Conservation (phyloP, 2,113 vertebrate genomes). For the Lipophrys pholis region DNA sequence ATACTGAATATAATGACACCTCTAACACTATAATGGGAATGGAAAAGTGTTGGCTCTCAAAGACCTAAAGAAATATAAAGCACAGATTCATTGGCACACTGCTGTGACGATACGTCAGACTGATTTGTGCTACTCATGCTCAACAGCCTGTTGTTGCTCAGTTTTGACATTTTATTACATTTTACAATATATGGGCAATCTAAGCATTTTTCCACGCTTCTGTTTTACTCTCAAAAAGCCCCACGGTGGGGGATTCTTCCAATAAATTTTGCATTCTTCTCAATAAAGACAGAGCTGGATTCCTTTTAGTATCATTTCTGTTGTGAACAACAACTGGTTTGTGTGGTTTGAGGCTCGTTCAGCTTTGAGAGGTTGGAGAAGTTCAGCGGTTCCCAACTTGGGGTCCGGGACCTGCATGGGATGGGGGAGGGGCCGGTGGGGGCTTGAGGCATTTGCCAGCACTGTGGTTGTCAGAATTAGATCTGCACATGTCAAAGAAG, state of each 20-base stretch:
- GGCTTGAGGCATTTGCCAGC: too few relatives aligned
- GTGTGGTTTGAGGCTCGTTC: neutral
- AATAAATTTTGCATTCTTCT: neutral
- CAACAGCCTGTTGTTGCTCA: neutral
- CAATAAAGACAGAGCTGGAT: neutral
- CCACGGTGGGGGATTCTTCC: neutral
- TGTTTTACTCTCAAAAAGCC: neutral
- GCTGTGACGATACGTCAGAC: neutral
- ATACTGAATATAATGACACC: too few relatives aligned
- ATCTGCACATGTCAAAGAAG: too few relatives aligned
- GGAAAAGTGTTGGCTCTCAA: too few relatives aligned
- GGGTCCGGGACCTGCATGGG: too few relatives aligned
- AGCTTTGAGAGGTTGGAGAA: neutral
- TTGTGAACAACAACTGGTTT: neutral
- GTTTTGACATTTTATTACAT: neutral
- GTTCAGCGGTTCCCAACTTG: too few relatives aligned
- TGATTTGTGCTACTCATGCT: neutral
- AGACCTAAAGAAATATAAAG: neutral
- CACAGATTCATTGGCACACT: neutral
- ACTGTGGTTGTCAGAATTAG: too few relatives aligned
- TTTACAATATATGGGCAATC: neutral
- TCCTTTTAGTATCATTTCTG: neutral
- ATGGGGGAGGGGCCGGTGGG: too few relatives aligned
- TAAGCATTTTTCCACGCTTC: neutral
- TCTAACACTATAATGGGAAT: too few relatives aligned